Percentiles rank a stretch among this genome's conserved stretches.
phyloP scores from a whole-genome alignment of 2,888 invertebrate genomes.

The Oscheius sp. region DNA sequence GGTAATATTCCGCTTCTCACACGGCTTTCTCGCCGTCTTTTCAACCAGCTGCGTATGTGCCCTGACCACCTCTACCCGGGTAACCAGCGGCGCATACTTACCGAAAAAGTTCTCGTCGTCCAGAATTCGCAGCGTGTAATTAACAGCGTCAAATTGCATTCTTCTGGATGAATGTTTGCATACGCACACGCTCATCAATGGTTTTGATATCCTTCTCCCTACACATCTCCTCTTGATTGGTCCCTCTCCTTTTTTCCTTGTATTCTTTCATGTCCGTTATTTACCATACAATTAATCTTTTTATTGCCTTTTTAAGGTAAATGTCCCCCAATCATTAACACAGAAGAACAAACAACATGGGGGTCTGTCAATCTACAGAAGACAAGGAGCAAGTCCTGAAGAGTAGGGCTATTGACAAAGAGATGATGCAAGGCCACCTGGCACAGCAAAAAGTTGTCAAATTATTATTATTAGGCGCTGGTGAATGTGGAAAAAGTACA shows the following conservation, averaged over 20 bases:
- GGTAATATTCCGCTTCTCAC: no score
- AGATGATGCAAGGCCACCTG: conserved; percentile 67
- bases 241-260: background rate
- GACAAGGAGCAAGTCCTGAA: conserved; percentile 69
- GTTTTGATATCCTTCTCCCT: conserved; percentile 6
- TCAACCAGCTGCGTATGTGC: no score
- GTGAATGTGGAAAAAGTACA: conserved; percentile 66
- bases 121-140: conserved; percentile 6
- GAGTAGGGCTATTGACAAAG: conserved; percentile 70
- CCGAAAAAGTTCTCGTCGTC: no score
- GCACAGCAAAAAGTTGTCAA: conserved; percentile 67
- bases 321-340: background rate
- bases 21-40: no score
- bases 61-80: no score
- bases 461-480: conserved; percentile 64
- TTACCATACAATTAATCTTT: background rate
- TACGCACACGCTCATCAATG: conserved; percentile 23
- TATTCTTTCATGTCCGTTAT: background rate
- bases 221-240: background rate
- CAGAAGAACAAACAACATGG: conserved; percentile 52
- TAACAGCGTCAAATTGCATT: conserved; percentile 17
- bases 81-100: no score
- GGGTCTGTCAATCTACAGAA: conserved; percentile 70
- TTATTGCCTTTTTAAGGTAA: background rate
- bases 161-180: conserved; percentile 20